A percentile compares a stretch with the other conserved stretches of the same genome.
These are phyloP conservation scores for Falco biarmicus DNA, from an alignment of 2,797 vertebrate genomes.

Conservation along the genomic window DNA sequence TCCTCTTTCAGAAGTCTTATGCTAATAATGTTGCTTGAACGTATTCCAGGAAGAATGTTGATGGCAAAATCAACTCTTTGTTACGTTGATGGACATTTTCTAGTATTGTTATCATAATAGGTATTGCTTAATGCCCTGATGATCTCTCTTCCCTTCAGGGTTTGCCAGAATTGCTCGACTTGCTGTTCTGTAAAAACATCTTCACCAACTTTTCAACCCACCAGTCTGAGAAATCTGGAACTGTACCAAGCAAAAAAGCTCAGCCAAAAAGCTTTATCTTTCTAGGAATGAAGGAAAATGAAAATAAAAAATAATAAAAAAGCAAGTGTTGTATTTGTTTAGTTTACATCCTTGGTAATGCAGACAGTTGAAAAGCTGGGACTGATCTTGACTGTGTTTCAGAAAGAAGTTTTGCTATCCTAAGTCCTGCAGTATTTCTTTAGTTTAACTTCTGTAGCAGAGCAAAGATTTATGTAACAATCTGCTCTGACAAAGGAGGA, in stretches of 20 bases:
- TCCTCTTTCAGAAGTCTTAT: background rate
- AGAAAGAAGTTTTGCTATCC: background rate
- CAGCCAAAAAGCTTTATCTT: background rate
- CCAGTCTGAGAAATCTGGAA: background rate
- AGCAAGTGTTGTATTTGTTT: background rate
- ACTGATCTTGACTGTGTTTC: background rate
- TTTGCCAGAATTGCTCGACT: background rate
- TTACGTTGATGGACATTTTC: constrained; percentile 15
- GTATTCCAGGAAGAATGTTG: constrained; percentile 37
- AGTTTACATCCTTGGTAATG: background rate
- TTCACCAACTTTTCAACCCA: background rate
- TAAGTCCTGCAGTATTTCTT: background rate
- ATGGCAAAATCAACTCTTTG: constrained; percentile 36
- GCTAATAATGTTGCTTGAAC: constrained; percentile 31
- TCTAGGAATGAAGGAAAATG: background rate
- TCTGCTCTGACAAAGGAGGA: background rate
- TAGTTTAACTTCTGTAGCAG: background rate
- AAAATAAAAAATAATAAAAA: background rate
- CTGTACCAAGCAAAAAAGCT: background rate
- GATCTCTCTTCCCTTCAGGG: background rate
- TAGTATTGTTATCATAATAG: background rate
- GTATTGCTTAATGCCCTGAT: background rate
- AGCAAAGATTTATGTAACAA: background rate
- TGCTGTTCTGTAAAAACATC: background rate
- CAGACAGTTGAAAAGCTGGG: background rate